Evolutionary conservation across 2,797 vertebrate genomes (phyloP), one percentile per base, ranked within the genome.

Genomic region (Cottoperca gobio): DNA sequence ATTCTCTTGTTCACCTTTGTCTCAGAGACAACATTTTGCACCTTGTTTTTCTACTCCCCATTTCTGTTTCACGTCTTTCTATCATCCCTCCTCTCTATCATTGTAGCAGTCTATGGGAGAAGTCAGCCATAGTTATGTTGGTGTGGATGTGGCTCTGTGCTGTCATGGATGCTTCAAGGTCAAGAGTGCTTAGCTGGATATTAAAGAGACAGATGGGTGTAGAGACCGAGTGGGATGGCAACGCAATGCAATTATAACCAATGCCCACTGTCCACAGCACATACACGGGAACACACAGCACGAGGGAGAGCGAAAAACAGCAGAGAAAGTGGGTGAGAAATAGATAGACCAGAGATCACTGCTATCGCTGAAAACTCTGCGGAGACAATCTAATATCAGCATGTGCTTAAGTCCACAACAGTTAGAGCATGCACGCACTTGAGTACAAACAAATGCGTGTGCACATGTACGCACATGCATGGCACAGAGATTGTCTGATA

Each of bases 151-250:
- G 76, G 78, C 71, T 81, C 69, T 63, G 65, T 33, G 82, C 74
- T 75, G 84, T 81, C 84, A 52, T 40, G 80, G 78, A 83, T 78
- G 82, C 88, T 80, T 92, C 91, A 92, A 93, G 93, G 92, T 93
- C 92, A 92, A 93, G 92, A 90, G 88, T 89, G 89, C 90, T 92
- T 89, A 91, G 91, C 88, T 90, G 83, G 89, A 92, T 91, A 92
- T 90, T 91, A 90, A 89, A 87, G 88, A 90, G 91, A 91, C 89
- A 88, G 90, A 89, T 89, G 89, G 87, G 85, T 77, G 86, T 70
- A 73, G 84, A 86, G 86, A 78, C 76, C 48, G 81, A 88, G 88
- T 80, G 83, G 85, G 84, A 91, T 80, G 88, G 88, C 89, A 85
- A 79, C 58, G 78, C 86, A 78, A 89, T 90, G 88, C 89, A 91